Conservation (phyloP, 2,113 vertebrate species). For the Oncorhynchus gorbuscha region DNA sequence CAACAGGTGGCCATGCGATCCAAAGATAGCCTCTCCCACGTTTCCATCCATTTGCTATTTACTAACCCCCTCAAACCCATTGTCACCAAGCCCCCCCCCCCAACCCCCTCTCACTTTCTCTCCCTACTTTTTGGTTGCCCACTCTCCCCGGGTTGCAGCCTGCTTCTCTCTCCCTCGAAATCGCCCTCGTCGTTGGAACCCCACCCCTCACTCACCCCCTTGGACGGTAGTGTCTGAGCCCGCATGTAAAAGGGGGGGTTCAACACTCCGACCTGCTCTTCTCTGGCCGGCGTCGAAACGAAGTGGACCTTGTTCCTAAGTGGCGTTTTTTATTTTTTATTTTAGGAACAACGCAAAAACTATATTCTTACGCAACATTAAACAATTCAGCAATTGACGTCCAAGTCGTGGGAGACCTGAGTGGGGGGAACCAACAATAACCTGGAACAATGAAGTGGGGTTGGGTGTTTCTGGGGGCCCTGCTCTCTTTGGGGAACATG, state of each 20-base stretch:
- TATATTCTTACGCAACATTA: neutral
- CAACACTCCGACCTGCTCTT: slow-evolving; percentile 62
- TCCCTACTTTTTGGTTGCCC: slow-evolving; percentile 40
- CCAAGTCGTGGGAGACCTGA: slow-evolving; percentile 34
- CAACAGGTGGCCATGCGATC: slow-evolving; percentile 61
- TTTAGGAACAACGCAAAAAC: slow-evolving; percentile 52
- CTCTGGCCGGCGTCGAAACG: slow-evolving; percentile 56
- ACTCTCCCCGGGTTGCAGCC: neutral
- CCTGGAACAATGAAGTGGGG: slow-evolving; percentile 73
- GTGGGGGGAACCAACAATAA: slow-evolving; percentile 16
- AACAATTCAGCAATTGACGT: slow-evolving; percentile 14
- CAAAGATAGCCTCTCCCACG: slow-evolving; percentile 28
- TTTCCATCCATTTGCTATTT: slow-evolving; percentile 17
- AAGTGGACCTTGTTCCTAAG: slow-evolving; percentile 61
- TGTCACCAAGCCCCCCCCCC: neutral
- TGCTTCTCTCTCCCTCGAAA: neutral
- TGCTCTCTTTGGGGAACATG: slow-evolving; percentile 61
- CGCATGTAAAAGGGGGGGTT: slow-evolving; percentile 45
- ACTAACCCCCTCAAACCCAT: slow-evolving; percentile 6
- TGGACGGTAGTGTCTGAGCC: slow-evolving; percentile 28
- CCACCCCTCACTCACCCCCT: slow-evolving; percentile 35
- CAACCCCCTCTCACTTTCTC: neutral
- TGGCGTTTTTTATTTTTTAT: slow-evolving; percentile 22
- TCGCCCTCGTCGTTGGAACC: neutral
- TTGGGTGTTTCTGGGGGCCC: slow-evolving; percentile 69